Evolutionary conservation across 2,888 invertebrate genomes (phyloP).

Genomic region (Spodoptera exigua): DNA sequence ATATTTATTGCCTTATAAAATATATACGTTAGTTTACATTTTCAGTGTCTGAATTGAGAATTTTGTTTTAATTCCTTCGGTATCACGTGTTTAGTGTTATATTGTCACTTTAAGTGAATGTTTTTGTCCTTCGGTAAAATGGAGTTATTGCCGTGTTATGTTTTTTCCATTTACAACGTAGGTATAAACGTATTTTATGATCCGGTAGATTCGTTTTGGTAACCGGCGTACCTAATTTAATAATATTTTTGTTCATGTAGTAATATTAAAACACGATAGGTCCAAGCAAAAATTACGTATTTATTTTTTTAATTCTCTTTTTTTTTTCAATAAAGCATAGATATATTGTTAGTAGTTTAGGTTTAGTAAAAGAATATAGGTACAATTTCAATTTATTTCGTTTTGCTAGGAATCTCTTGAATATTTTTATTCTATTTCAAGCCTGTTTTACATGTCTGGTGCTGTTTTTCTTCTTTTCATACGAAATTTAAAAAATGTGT

Average conservation of each 20-base stretch:
- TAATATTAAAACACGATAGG: constrained; percentile 1
- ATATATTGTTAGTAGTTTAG: too few relatives aligned
- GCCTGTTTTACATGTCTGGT: too few relatives aligned
- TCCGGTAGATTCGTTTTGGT: constrained; percentile 18
- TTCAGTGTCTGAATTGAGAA: constrained; percentile 8
- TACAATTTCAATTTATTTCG: too few relatives aligned
- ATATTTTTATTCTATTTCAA: too few relatives aligned
- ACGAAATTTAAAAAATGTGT: too few relatives aligned
- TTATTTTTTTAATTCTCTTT: too few relatives aligned
- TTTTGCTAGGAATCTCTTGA: too few relatives aligned
- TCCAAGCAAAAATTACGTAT: neutral
- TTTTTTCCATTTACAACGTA: constrained; percentile 3
- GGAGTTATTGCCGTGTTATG: neutral
- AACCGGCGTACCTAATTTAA: constrained; percentile 4
- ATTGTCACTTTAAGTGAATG: constrained; percentile 24
- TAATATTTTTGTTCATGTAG: neutral
- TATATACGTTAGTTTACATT: neutral
- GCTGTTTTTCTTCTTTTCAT: too few relatives aligned
- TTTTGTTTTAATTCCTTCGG: constrained; percentile 22
- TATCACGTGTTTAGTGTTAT: constrained; percentile 34
- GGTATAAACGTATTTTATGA: neutral
- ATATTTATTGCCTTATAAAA: neutral
- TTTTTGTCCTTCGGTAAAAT: constrained; percentile 22
- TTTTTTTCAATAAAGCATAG: too few relatives aligned
- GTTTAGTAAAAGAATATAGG: too few relatives aligned